Evolutionary conservation across 2,113 vertebrate species (phyloP), one percentile per base, ranked within the genome.

Genomic region (Neotoma lepida): DNA sequence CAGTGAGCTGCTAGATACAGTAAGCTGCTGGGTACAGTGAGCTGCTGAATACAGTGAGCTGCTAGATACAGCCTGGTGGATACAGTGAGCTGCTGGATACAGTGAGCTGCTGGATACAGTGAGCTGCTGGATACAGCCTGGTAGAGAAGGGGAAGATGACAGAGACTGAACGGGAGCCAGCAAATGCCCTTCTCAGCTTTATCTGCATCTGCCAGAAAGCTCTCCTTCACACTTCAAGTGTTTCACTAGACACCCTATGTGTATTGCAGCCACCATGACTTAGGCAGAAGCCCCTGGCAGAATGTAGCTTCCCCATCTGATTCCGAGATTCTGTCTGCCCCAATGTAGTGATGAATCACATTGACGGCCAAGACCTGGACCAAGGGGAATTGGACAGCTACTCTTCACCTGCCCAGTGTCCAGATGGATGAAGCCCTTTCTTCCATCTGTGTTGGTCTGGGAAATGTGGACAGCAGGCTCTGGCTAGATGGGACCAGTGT

Each of bases 161-260:
- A 49, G 24, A 15, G 4, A 2, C 85, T 90, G 96, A 88, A 30
- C 2, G 22, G 14, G 1, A 77, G 90, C 92, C 95, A 93, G 88
- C 66, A 89, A 76, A 85, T 46, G 92, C 87, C 95, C 96, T 95
- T 95, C 86, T 76, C 93, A 66, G 91, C 93, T 91, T 78, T 39
- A 4, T 94, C 86, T 64, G 33, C 4, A 8, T 89, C 51, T 91
- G 90, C 88, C 96, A 94, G 66, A 51, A 93, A 91, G 63, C 0
- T 0, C 4, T 26, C 44, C 78, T 94, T 41, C 91, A 88, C 51
- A 24, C 70, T 85, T 86, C 35, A 39, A 64, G 63, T 49, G 15
- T 46, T 28, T 84, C 77, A 2, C 81, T 54, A 41, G 86, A 46
- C 4, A 90, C 86, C 95, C 95, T 33, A 70, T 80, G 86, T 9